phyloP scores from a whole-genome alignment of 2,888 invertebrate genomes.

The Chaetogeoica ovagalla region DNA sequence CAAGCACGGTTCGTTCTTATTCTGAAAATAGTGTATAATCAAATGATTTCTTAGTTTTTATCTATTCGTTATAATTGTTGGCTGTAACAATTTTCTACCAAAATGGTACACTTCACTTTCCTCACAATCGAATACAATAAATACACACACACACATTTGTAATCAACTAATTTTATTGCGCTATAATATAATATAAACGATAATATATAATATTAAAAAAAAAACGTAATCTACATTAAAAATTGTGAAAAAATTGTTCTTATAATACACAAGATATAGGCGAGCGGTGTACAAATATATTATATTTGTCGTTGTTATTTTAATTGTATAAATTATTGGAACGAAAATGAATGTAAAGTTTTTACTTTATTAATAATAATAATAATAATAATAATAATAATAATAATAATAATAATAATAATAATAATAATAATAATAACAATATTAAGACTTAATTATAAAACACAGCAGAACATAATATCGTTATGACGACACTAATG shows the following conservation, averaged over 20 bases:
- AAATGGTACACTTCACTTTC: too few relatives aligned
- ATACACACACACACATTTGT: neutral
- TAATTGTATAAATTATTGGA: conserved; percentile 10
- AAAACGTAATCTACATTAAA: neutral
- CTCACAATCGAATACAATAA: too few relatives aligned
- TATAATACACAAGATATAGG: too few relatives aligned
- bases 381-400: conserved; percentile 20
- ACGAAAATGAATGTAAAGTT: neutral
- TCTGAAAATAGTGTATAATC: too few relatives aligned
- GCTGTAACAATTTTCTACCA: too few relatives aligned
- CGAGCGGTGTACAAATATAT: too few relatives aligned
- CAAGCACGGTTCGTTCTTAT: too few relatives aligned
- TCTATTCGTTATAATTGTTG: too few relatives aligned
- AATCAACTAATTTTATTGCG: conserved; percentile 12
- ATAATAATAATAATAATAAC: conserved; percentile 25
- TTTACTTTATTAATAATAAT: neutral
- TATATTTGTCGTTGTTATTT: neutral
- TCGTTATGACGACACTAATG: conserved; percentile 3
- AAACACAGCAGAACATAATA: conserved; percentile 6
- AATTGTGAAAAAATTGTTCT: neutral
- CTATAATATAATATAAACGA: conserved; percentile 13
- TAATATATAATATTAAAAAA: conserved; percentile 15
- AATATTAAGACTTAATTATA: conserved; percentile 27
- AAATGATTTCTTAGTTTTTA: too few relatives aligned
- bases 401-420: neutral